phyloP scores from a whole-genome alignment of 2,888 invertebrate genomes.

The Argyresthia goedartella region DNA sequence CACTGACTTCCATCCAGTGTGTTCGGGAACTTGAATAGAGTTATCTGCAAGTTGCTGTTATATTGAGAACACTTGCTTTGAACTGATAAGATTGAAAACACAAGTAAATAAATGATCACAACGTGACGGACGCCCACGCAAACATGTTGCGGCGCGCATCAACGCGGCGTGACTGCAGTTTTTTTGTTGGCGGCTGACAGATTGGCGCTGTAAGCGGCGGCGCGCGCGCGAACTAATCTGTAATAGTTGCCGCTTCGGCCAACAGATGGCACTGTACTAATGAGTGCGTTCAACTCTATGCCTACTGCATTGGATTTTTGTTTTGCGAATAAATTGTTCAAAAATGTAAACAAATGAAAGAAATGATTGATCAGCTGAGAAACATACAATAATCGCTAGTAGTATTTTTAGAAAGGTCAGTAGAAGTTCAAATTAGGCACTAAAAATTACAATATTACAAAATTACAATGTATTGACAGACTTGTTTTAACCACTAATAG shows the following conservation, averaged over 20 bases:
- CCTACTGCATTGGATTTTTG: slow-evolving; percentile 3
- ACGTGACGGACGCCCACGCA: slow-evolving; percentile 60
- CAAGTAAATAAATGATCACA: slow-evolving; percentile 45
- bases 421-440: too few relatives aligned
- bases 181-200: slow-evolving; percentile 48
- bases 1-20: too few relatives aligned
- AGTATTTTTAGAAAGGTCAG: too few relatives aligned
- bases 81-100: slow-evolving; percentile 50
- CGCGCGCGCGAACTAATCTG: slow-evolving; percentile 25
- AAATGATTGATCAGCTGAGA: background rate
- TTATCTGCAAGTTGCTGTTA: too few relatives aligned
- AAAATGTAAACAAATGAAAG: slow-evolving; percentile 1
- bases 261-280: slow-evolving; percentile 41
- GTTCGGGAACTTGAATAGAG: too few relatives aligned
- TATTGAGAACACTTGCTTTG: slow-evolving; percentile 29
- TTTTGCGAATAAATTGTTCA: background rate
- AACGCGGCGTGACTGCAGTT: slow-evolving; percentile 68
- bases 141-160: slow-evolving; percentile 62
- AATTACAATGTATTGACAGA: too few relatives aligned
- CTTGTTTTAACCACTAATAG: too few relatives aligned
- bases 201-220: slow-evolving; percentile 40
- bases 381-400: too few relatives aligned
- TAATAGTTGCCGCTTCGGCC: slow-evolving; percentile 7
- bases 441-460: too few relatives aligned
- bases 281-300: slow-evolving; percentile 8